Evolutionary conservation across 2,113 vertebrate genomes (phyloP).

Genomic region (Trachemys scripta): DNA sequence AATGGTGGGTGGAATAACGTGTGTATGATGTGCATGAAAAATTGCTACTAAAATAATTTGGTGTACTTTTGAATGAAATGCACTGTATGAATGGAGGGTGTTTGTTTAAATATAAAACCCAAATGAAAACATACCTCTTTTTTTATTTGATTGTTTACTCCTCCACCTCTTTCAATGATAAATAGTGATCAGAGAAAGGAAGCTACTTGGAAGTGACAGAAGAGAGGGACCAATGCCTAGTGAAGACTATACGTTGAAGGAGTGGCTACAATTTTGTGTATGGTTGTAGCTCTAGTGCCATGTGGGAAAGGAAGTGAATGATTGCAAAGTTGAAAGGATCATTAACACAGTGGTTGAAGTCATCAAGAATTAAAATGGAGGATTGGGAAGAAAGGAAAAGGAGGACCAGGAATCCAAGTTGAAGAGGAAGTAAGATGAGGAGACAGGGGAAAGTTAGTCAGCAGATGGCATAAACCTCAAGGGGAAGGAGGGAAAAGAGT

Average conservation of each 20-base stretch:
- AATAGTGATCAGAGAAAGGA: neutral
- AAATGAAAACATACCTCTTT: neutral
- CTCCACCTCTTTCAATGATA: accelerated
- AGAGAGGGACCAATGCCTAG: neutral
- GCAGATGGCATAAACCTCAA: neutral
- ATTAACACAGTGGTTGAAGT: neutral
- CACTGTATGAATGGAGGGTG: neutral
- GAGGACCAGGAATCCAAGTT: neutral
- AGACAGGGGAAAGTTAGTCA: neutral
- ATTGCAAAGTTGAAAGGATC: neutral
- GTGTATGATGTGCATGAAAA: neutral
- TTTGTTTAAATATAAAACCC: neutral
- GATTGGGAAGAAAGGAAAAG: neutral
- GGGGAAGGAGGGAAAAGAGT: neutral
- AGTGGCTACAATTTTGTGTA: neutral
- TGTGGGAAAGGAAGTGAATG: neutral
- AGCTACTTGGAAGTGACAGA: neutral
- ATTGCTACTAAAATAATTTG: neutral
- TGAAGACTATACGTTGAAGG: neutral
- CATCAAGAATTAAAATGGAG: neutral
- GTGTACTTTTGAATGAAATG: neutral
- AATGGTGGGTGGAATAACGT: neutral
- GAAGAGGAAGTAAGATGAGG: neutral
- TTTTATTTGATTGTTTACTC: neutral
- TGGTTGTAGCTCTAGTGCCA: neutral